Conservation (phyloP, 2,888 invertebrate genomes). For the Drosophila multiciliata region DNA sequence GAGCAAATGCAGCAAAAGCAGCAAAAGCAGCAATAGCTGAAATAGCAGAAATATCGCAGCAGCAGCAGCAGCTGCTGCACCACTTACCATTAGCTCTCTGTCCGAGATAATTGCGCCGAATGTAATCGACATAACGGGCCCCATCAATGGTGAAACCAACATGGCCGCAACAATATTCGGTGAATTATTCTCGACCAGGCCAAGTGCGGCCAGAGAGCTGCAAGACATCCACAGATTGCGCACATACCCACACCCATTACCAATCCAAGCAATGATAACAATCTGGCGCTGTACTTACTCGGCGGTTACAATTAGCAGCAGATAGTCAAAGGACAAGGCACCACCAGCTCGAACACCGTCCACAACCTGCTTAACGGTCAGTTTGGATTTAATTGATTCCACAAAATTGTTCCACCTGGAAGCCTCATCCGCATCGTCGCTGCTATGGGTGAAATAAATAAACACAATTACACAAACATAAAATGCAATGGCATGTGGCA, state of each 20-base stretch:
- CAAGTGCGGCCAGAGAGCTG: slow-evolving; percentile 93
- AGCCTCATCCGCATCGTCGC: slow-evolving; percentile 86
- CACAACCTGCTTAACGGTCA: slow-evolving; percentile 93
- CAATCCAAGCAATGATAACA: not conserved
- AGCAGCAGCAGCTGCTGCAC: slow-evolving; percentile 8
- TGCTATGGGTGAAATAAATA: slow-evolving; percentile 53
- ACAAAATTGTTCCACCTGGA: slow-evolving; percentile 90
- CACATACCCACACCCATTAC: slow-evolving; percentile 6
- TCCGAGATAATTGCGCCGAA: slow-evolving; percentile 93
- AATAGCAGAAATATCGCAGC: slow-evolving; percentile 1
- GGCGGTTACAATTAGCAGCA: slow-evolving; percentile 91
- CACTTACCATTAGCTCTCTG: slow-evolving; percentile 86
- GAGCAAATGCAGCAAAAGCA: slow-evolving; percentile 11
- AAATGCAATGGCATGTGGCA: slow-evolving; percentile 40
- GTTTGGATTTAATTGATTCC: slow-evolving; percentile 91
- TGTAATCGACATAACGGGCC: slow-evolving; percentile 94
- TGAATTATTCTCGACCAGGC: slow-evolving; percentile 92
- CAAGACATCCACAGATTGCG: slow-evolving; percentile 43
- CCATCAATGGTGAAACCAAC: slow-evolving; percentile 92
- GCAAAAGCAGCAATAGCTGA: slow-evolving; percentile 4
- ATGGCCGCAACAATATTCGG: slow-evolving; percentile 92
- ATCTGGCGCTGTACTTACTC: slow-evolving; percentile 87
- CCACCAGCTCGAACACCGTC: slow-evolving; percentile 91
- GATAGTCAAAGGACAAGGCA: slow-evolving; percentile 92
- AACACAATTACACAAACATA: slow-evolving; percentile 39